Conservation (phyloP, 2,888 invertebrate species). For the Proisotoma minuta region DNA sequence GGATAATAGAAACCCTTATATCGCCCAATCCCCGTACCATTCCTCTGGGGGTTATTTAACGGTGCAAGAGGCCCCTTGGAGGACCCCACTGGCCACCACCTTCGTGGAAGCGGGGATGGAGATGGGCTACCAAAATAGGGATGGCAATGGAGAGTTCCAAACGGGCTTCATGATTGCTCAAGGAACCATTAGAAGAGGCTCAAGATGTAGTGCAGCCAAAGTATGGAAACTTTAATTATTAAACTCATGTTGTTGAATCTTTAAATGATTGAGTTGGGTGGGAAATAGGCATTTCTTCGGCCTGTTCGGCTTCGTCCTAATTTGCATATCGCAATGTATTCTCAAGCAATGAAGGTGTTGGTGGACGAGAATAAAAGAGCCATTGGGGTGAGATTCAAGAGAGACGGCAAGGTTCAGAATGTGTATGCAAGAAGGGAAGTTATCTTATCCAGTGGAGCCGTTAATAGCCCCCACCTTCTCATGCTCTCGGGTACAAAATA, state of each 20-base stretch:
- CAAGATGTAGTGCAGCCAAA: constrained; percentile 77
- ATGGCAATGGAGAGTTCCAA: constrained; percentile 79
- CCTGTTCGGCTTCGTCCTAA: constrained; percentile 72
- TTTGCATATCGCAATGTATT: constrained; percentile 73
- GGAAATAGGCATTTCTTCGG: constrained; percentile 68
- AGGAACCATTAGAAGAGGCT: constrained; percentile 79
- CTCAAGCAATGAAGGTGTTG: constrained; percentile 71
- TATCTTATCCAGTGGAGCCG: constrained; percentile 80
- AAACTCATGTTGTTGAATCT: neutral
- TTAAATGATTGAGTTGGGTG: constrained; percentile 1
- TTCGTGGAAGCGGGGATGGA: constrained; percentile 86
- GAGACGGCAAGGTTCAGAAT: constrained; percentile 58
- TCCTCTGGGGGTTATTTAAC: constrained; percentile 69
- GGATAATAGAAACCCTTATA: constrained; percentile 82
- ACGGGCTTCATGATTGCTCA: constrained; percentile 83
- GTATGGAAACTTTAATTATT: constrained; percentile 15
- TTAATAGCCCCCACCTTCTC: constrained; percentile 76
- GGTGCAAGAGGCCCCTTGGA: constrained; percentile 71
- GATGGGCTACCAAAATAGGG: constrained; percentile 81
- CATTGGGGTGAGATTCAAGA: constrained; percentile 72
- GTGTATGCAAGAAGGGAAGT: constrained; percentile 72
- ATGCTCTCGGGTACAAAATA: constrained; percentile 95
- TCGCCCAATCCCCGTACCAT: constrained; percentile 69
- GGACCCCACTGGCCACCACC: constrained; percentile 77
- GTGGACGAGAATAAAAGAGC: constrained; percentile 72